A percentile compares a stretch with the other conserved stretches of the same genome.
Evolutionary conservation across 2,888 invertebrate genomes (phyloP).

Genomic region (Chydorus sphaericus): DNA sequence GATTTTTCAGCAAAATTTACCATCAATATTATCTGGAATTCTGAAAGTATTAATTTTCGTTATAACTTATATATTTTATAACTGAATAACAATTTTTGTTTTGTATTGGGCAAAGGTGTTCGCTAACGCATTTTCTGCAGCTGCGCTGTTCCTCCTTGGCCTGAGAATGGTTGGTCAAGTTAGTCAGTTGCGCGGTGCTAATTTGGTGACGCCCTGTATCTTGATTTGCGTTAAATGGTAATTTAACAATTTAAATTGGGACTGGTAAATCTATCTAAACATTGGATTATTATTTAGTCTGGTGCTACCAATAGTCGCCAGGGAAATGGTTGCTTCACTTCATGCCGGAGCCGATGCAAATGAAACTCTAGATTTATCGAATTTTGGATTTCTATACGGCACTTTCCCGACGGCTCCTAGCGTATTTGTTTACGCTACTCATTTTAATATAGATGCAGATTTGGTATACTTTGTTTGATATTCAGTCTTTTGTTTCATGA

Average conservation of each 20-base stretch:
- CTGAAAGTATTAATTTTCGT: constrained; percentile 41
- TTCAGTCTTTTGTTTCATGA: constrained; percentile 10
- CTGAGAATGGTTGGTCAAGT: constrained; percentile 85
- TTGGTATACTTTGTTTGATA: constrained; percentile 39
- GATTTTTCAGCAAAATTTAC: constrained; percentile 59
- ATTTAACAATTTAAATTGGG: constrained; percentile 20
- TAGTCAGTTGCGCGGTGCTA: constrained; percentile 57
- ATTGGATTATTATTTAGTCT: constrained; percentile 35
- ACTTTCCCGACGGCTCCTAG: constrained; percentile 91
- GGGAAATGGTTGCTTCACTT: constrained; percentile 62
- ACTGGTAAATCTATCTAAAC: background rate
- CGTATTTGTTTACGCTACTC: constrained; percentile 84
- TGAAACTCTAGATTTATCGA: constrained; percentile 67
- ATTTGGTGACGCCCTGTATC: constrained; percentile 66
- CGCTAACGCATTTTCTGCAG: constrained; percentile 78
- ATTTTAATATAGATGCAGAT: constrained; percentile 72
- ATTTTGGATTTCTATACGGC: constrained; percentile 88
- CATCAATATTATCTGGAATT: constrained; percentile 54
- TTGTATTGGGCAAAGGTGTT: constrained; percentile 40
- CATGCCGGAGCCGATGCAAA: constrained; percentile 45
- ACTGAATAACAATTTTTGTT: constrained; percentile 14
- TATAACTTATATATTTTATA: background rate
- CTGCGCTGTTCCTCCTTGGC: constrained; percentile 78
- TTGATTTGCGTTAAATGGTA: constrained; percentile 79
- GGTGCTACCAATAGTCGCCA: constrained; percentile 65